Evolutionary conservation across 23 tunicate species (phyloP).

Genomic region (Styela plicata): DNA sequence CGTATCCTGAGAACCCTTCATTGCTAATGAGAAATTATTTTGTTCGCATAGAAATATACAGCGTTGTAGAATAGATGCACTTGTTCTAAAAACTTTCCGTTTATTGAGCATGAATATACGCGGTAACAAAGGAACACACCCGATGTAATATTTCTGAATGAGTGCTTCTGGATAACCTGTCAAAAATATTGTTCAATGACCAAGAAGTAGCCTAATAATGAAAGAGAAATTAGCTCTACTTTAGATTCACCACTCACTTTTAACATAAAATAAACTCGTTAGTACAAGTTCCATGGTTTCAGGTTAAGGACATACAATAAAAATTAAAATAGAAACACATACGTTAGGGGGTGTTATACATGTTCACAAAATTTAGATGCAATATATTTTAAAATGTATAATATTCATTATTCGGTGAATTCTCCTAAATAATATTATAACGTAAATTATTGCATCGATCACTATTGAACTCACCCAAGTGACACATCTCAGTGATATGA

Average conservation of each 20-base stretch:
- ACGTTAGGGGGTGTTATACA: no score
- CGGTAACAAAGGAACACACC: background rate
- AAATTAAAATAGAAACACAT: no score
- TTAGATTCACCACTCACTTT: background rate
- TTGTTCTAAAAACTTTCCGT: background rate
- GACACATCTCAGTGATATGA: background rate
- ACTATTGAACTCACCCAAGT: no score
- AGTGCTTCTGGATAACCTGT: background rate
- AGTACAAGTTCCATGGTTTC: no score
- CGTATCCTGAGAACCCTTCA: background rate
- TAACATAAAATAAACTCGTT: no score
- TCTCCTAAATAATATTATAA: no score
- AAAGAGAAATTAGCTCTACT: background rate
- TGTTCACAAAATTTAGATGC: no score
- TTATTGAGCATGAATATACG: background rate
- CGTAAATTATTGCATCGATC: no score
- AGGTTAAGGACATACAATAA: no score
- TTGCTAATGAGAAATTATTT: background rate
- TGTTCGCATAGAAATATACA: background rate
- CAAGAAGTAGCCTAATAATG: background rate
- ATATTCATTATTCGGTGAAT: no score
- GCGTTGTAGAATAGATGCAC: background rate
- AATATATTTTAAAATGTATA: no score
- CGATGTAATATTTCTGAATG: background rate
- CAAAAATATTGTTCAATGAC: no score